phyloP scores from a whole-genome alignment of 2,113 vertebrate genomes.

The Cavia aperea region DNA sequence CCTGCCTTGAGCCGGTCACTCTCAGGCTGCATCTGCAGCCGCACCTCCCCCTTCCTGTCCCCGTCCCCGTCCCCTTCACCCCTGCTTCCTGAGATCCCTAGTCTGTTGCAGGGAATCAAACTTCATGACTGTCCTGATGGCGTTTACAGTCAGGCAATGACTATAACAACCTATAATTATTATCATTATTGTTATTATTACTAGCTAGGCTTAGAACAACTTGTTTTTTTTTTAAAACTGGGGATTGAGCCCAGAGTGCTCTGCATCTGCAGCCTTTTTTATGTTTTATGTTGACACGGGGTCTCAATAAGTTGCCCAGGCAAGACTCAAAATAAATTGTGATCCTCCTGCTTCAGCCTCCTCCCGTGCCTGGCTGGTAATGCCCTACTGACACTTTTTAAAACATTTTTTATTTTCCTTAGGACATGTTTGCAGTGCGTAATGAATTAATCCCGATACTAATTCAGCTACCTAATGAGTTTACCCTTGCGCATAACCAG shows the following conservation, averaged over 20 bases:
- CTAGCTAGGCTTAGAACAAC: neutral
- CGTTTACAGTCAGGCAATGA: neutral
- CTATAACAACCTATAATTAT: neutral
- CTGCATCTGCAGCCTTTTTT: neutral
- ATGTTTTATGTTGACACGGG: neutral
- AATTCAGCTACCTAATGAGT: neutral
- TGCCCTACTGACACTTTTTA: neutral
- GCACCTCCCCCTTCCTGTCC: neutral
- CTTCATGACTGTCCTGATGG: neutral
- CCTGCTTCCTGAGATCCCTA: neutral
- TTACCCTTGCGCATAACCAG: neutral
- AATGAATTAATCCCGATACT: neutral
- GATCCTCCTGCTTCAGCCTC: neutral
- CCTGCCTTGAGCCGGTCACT: neutral
- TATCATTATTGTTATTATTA: too few relatives aligned
- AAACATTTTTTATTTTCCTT: neutral
- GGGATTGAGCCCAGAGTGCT: neutral
- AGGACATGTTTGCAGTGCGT: neutral
- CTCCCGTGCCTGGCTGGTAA: neutral
- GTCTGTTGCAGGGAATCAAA: neutral
- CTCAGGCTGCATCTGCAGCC: neutral
- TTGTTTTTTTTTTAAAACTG: neutral
- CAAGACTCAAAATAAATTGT: neutral
- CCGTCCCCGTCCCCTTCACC: neutral
- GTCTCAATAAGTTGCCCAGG: neutral